phyloP scores from a whole-genome alignment of 2,113 vertebrate genomes.

The Bufo gargarizans region DNA sequence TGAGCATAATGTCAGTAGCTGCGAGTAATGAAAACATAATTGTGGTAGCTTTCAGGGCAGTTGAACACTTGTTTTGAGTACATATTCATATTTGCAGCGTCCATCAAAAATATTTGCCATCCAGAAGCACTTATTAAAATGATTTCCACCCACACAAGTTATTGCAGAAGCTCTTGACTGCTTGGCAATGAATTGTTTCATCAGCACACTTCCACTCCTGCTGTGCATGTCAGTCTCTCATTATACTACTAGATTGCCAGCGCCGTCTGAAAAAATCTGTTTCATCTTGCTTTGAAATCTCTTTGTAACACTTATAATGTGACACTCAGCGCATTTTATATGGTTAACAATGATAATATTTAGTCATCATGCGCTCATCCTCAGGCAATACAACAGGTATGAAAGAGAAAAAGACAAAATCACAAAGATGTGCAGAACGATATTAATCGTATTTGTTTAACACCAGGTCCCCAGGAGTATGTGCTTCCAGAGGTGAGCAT shows the following conservation, averaged over 20 bases:
- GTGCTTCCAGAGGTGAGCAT: background rate
- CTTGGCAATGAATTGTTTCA: constrained; percentile 32
- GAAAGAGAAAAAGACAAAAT: background rate
- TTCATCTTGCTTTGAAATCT: background rate
- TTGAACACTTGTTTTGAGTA: background rate
- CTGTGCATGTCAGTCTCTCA: constrained; percentile 19
- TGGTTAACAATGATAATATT: background rate
- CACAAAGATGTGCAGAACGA: background rate
- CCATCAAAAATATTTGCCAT: constrained; percentile 28
- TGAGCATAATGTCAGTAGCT: background rate
- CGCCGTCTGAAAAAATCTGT: background rate
- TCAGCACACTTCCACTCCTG: constrained; percentile 32
- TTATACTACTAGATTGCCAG: background rate
- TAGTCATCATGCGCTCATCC: background rate
- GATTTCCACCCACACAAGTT: constrained; percentile 25
- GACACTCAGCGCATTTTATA: background rate
- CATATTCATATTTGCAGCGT: constrained; percentile 17
- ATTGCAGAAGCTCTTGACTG: constrained; percentile 35
- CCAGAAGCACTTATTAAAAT: constrained; percentile 4
- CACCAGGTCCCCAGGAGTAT: background rate
- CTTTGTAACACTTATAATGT: background rate
- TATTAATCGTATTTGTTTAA: background rate
- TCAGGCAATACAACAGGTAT: background rate
- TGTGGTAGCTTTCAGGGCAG: no score
- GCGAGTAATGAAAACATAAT: background rate